Percentiles rank a stretch among this genome's conserved stretches.
phyloP scores from a whole-genome alignment of 1,140 invertebrate genomes.

The Procambarus clarkii region DNA sequence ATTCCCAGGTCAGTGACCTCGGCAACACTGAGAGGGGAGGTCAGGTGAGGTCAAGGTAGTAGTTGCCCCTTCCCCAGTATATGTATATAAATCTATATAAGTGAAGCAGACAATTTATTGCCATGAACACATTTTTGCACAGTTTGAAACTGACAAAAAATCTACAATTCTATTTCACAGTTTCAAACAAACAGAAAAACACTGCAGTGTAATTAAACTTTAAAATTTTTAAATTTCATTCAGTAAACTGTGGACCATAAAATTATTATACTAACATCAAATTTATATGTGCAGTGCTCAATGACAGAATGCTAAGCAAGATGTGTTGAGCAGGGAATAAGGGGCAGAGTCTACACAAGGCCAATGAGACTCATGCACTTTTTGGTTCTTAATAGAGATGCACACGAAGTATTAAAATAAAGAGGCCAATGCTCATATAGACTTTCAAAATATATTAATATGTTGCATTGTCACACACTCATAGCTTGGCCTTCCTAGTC shows the following conservation, averaged over 20 bases:
- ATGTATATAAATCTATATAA: constrained; percentile 20
- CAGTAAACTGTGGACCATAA: constrained; percentile 34
- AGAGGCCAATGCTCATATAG: constrained; percentile 66
- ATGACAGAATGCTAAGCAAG: constrained; percentile 63
- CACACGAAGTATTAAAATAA: constrained; percentile 65
- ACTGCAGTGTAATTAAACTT: constrained; percentile 20
- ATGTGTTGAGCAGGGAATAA: constrained; percentile 60
- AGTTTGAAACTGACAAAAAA: constrained; percentile 33
- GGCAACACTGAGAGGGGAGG: constrained; percentile 68
- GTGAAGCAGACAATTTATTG: constrained; percentile 44
- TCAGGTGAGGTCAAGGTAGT: constrained; percentile 69
- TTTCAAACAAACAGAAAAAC: constrained; percentile 20
- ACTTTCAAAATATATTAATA: constrained; percentile 68
- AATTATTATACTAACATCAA: constrained; percentile 29
- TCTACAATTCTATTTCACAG: constrained; percentile 14
- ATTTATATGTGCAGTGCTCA: constrained; percentile 64
- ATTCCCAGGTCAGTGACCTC: constrained; percentile 69
- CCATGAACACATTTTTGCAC: constrained; percentile 60
- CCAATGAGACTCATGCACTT: constrained; percentile 68
- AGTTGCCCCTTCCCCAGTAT: constrained; percentile 63
- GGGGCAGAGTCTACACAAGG: constrained; percentile 66
- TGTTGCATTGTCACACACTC: constrained; percentile 67
- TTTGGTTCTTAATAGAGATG: constrained; percentile 52
- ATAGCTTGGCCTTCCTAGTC: constrained; percentile 69
- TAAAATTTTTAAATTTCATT: constrained; percentile 24